These are phyloP conservation scores for Leucoma salicis DNA, from an alignment of 2,888 invertebrate genomes.

Conservation along the genomic window DNA sequence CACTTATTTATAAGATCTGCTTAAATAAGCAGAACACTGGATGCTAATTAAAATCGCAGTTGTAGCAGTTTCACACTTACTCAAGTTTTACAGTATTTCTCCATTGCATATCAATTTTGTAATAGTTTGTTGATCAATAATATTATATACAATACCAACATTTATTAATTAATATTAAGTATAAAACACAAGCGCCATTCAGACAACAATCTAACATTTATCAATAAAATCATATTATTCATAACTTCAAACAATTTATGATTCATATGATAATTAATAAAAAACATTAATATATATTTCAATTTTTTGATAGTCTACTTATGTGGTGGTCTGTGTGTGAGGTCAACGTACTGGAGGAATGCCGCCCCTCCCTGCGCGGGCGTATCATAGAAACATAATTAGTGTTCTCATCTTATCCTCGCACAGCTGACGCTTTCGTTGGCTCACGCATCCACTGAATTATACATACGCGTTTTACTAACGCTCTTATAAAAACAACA, in stretches of 20 bases:
- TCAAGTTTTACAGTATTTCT: too few relatives aligned
- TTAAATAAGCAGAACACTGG: too few relatives aligned
- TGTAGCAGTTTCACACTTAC: too few relatives aligned
- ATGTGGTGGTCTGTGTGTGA: constrained; percentile 34
- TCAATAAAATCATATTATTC: constrained; percentile 25
- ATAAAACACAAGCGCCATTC: constrained; percentile 22
- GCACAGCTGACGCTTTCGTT: constrained; percentile 48
- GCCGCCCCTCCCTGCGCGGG: constrained; percentile 61
- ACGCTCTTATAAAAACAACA: constrained; percentile 16
- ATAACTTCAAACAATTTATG: constrained; percentile 32
- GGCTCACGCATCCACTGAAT: constrained; percentile 50
- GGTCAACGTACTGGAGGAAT: constrained; percentile 67
- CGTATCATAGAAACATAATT: constrained; percentile 76
- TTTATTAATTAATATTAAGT: constrained; percentile 14
- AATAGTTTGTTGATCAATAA: too few relatives aligned
- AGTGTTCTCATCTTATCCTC: constrained; percentile 67
- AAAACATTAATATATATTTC: constrained; percentile 37
- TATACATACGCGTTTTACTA: constrained; percentile 25
- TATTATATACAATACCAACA: constrained; percentile 10
- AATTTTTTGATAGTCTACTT: constrained; percentile 33
- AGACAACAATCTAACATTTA: constrained; percentile 15
- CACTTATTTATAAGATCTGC: too few relatives aligned
- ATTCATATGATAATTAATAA: constrained; percentile 33
- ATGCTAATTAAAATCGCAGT: too few relatives aligned
- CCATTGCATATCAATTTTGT: too few relatives aligned